Evolutionary conservation across 2,797 vertebrate genomes (phyloP).

Genomic region (Neoniphon sammara): DNA sequence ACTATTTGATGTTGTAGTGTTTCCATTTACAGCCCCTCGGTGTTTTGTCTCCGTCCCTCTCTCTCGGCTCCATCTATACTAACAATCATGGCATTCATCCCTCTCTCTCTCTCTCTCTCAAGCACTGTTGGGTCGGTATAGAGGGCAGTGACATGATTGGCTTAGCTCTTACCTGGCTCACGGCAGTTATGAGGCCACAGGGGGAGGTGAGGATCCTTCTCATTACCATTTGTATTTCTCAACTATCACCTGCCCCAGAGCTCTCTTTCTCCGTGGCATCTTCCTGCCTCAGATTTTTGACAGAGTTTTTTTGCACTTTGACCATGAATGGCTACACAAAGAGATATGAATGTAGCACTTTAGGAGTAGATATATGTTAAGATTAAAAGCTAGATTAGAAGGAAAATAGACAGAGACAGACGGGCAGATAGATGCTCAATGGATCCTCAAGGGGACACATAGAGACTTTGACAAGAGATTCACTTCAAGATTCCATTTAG

Average conservation of each 20-base stretch:
- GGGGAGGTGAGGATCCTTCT: constrained; percentile 39
- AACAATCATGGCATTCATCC: constrained; percentile 58
- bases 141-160: constrained; percentile 49
- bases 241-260: constrained; percentile 20
- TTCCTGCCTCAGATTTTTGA: constrained; percentile 3
- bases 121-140: constrained; percentile 40
- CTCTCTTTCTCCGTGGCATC: constrained; percentile 14
- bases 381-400: constrained; percentile 6
- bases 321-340: not conserved
- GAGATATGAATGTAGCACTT: not conserved
- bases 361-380: not conserved
- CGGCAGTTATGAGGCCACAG: constrained; percentile 50
- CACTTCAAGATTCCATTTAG: constrained; percentile 23
- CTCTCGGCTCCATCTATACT: constrained; percentile 36
- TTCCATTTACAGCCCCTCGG: constrained; percentile 17
- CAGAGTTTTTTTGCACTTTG: not conserved
- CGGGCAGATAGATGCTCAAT: not conserved
- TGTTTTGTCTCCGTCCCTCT: constrained; percentile 14
- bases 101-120: constrained; percentile 28
- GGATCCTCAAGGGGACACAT: constrained; percentile 22
- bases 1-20: constrained; percentile 29
- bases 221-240: constrained; percentile 50
- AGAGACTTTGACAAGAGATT: constrained; percentile 7
- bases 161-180: constrained; percentile 57
- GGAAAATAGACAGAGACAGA: not conserved